phyloP scores from a whole-genome alignment of 2,113 vertebrate species.

The Sakesphorus luctuosus region DNA sequence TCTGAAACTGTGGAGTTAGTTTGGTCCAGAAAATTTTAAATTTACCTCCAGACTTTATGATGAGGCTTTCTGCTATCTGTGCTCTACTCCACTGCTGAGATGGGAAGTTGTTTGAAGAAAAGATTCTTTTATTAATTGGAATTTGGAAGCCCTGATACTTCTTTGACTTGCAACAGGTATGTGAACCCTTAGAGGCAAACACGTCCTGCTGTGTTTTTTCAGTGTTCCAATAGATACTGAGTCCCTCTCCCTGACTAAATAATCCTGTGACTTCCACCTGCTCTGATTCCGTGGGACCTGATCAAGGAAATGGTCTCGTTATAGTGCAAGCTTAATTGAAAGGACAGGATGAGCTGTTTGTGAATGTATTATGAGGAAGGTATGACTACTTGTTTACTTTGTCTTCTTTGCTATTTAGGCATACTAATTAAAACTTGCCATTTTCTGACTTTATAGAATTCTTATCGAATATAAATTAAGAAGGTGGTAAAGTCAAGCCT shows the following conservation, averaged over 20 bases:
- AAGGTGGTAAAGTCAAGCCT: not conserved
- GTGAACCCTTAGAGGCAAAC: not conserved
- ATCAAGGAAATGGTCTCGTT: not conserved
- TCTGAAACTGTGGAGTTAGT: not conserved
- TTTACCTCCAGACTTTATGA: not conserved
- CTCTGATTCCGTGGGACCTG: not conserved
- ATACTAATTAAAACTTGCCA: constrained; percentile 14
- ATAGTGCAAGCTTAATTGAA: not conserved
- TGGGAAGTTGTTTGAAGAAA: not conserved
- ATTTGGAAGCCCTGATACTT: not conserved
- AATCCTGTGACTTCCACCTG: not conserved
- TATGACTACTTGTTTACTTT: not conserved
- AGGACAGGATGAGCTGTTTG: not conserved
- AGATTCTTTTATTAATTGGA: not conserved
- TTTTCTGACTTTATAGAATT: constrained; percentile 48
- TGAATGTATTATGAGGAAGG: not conserved
- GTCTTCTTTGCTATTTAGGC: not conserved
- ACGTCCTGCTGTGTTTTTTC: not conserved
- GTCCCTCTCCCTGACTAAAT: not conserved
- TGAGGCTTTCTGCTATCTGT: not conserved
- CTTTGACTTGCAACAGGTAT: not conserved
- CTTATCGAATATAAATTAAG: not conserved
- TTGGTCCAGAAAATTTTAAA: not conserved
- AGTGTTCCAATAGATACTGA: not conserved
- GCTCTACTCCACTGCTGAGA: not conserved